phyloP scores from a whole-genome alignment of 2,888 invertebrate species.

The Phragmatobia fuliginosa region DNA sequence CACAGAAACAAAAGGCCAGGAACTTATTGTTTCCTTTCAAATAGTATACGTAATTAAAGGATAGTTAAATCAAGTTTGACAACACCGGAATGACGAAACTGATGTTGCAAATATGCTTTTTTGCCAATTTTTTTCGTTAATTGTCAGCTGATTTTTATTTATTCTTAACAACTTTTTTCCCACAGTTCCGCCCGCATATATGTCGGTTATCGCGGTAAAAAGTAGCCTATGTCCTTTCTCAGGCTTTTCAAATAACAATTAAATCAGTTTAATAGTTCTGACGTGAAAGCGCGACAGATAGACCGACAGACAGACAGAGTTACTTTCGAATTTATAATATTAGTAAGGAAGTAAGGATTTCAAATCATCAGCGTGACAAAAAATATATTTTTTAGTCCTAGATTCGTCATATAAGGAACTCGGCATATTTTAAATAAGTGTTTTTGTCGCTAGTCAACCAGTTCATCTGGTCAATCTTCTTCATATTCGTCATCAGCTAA shows the following conservation, averaged over 20 bases:
- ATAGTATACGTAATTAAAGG: not conserved
- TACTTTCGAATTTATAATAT: no score
- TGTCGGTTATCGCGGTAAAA: no score
- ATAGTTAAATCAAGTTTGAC: not conserved
- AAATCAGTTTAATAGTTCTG: no score
- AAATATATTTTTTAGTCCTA: not conserved
- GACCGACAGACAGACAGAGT: no score
- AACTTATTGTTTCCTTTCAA: not conserved
- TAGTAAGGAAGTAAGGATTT: no score
- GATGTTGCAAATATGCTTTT: not conserved
- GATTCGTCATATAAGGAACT: not conserved
- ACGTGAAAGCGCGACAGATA: no score
- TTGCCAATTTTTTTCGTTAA: not conserved
- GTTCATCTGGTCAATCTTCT: not conserved
- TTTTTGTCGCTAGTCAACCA: not conserved
- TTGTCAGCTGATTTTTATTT: no score
- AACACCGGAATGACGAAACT: not conserved
- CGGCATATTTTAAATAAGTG: not conserved
- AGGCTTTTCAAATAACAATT: no score
- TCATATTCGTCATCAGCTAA: slow-evolving; percentile 11
- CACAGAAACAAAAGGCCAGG: not conserved
- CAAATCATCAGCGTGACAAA: no score
- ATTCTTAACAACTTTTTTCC: no score
- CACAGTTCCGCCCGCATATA: no score
- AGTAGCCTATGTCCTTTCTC: no score